Evolutionary conservation across 2,888 invertebrate genomes (phyloP), one percentile per base, ranked within the genome.

Genomic region (Thymelicus lineola): DNA sequence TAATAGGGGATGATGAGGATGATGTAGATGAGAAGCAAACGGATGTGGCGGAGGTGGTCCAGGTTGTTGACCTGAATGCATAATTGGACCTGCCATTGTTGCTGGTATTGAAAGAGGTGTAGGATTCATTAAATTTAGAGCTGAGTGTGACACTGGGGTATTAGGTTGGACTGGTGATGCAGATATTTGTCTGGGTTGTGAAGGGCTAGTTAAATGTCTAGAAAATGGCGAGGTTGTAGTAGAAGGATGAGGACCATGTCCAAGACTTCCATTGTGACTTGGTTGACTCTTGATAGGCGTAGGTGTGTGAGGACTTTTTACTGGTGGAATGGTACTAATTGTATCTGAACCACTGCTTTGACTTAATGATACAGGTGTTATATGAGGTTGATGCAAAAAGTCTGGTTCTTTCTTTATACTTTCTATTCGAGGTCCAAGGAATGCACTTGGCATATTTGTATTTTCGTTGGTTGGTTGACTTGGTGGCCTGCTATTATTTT

Each of bases 401-500:
- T 96, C 96, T 17, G 96, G 96, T 84, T 97, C 96, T 76, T 96
- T 96, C 83, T 97, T 97, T 73, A 97, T 96, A 78, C 95, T 95
- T 58, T 96, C 96, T 77, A 96, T 90, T 76, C 95, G 94, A 17
- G 96, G 96, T 7, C 96, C 96, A 59, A 95, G 91, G 81, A 95
- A 95, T 63, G 92, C 90, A 82, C 94, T 93, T 45, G 93, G 90
- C 76, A 94, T 87, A 74, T 90, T 94, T 42, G 91, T 80, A 83
- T 87, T 86, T 76, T 94, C 93, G 83, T 89, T 91, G 73, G 90
- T 85, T 69, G 93, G 90, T 86, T 94, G 89, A 80, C 91, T 93
- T 66, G 94, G 90, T 57, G 94, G 93, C 74, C 93, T 84, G 75
- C 91, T 92, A 72, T 82, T 91, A 74, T 91, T 93, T 80, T 93